Base-by-base conservation (phyloP, 2,113 vertebrate species). In the Tenebrosternarchus preto region DNA sequence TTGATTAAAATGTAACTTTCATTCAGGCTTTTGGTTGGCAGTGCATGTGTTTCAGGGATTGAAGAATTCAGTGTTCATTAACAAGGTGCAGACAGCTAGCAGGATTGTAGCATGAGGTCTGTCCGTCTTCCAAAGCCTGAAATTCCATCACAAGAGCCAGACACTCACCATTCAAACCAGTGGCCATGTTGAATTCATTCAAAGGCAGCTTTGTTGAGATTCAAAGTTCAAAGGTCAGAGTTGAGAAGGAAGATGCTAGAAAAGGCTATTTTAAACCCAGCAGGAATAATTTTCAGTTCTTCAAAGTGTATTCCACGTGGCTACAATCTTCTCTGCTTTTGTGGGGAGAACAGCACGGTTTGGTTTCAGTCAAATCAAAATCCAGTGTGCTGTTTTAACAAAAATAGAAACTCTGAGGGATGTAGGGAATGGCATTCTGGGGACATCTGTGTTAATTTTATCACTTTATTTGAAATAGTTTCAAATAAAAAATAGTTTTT, bases 51-150 rank as follows among this genome's bases (percentile, higher is more conserved):
- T 68, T 81, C 27, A 39, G 39, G 83, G 84, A 77, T 82, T 84
- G 64, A 8, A 56, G 82, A 71, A 73, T 82, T 80, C 31, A 24
- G 53, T 50, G 2, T 63, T 91, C 82, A 91, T 90, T 90, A 89
- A 76, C 22, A 69, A 85, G 83, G 86, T 86, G 87, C 70, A 83
- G 90, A 90, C 86, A 91, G 88, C 76, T 76, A 5, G 17, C 66
- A 53, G 72, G 61, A 78, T 33, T 9, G 39, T 81, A 84, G 81
- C 79, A 84, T 59, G 76, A 86, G 73, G 50, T 72, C 76, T 64
- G 74, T 82, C 12, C 25, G 61, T 22, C 57, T 70, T 59, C 29
- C 59, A 64, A 43, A 71, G 12, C 53, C 31, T 64, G 39, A 29
- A 70, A 67, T 53, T 75, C 36, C 71, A 20, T 82, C 5, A 1